These are phyloP conservation scores for Procambarus virginalis DNA, from an alignment of 1,140 invertebrate species.

Conservation along the genomic window DNA sequence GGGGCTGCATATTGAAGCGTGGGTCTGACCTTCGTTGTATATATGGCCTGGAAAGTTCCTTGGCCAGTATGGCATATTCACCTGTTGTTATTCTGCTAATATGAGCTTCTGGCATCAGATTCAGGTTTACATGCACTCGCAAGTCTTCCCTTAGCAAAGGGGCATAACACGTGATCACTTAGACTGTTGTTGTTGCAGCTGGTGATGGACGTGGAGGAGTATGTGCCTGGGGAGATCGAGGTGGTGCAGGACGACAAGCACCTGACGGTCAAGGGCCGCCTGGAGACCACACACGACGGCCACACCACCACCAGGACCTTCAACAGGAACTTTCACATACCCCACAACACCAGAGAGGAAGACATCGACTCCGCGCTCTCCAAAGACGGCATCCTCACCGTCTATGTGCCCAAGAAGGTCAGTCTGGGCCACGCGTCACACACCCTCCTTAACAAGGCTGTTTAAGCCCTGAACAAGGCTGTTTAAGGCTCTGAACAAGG, in stretches of 20 bases:
- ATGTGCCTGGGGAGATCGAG: conserved; percentile 68
- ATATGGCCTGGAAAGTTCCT: too few relatives aligned
- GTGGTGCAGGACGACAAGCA: conserved; percentile 69
- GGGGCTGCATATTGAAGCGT: too few relatives aligned
- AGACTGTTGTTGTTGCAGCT: conserved; percentile 45
- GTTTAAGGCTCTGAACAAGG: too few relatives aligned
- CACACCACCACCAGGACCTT: conserved; percentile 61
- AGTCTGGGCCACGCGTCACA: not conserved
- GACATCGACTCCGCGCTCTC: conserved; percentile 70
- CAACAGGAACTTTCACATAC: conserved; percentile 67
- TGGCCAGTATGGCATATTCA: too few relatives aligned
- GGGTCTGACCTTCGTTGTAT: too few relatives aligned
- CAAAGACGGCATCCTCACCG: conserved; percentile 68
- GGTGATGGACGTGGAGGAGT: conserved; percentile 70
- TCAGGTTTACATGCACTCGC: too few relatives aligned
- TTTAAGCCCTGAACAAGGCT: too few relatives aligned
- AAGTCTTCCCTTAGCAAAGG: too few relatives aligned
- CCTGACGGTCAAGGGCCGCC: conserved; percentile 61
- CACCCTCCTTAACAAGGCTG: too few relatives aligned
- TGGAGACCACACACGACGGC: conserved; percentile 41
- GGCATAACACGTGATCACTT: too few relatives aligned
- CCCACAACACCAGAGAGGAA: conserved; percentile 67
- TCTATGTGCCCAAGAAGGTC: conserved; percentile 70
- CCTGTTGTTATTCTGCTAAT: too few relatives aligned
- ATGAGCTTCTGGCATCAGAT: too few relatives aligned